Evolutionary conservation across 30 jellyfish, hydroid and myxozoan species (phyloP).

Genomic region (Aurelia sp.): DNA sequence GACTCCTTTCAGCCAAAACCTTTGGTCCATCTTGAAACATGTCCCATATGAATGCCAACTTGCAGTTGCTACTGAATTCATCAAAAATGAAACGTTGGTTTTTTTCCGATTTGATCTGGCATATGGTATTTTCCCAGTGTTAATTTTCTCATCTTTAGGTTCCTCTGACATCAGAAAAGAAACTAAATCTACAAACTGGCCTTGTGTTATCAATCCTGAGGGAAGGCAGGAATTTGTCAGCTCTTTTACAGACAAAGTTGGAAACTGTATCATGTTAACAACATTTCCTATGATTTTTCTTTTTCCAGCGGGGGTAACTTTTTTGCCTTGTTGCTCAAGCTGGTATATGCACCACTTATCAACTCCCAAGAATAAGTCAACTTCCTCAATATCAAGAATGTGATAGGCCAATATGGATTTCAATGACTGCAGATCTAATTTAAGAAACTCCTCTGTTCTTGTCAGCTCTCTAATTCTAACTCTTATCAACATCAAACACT

Average conservation of each 20-base stretch:
- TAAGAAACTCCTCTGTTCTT: constrained; percentile 5
- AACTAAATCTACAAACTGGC: too few species aligned
- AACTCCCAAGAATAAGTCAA: constrained; percentile 13
- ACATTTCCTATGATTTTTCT: constrained; percentile 18
- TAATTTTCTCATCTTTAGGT: too few species aligned
- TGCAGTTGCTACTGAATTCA: too few species aligned
- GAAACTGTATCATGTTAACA: not conserved
- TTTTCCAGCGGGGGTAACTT: not conserved
- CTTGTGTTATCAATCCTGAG: constrained; percentile 2
- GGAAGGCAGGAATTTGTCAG: not conserved
- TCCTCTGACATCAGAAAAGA: too few species aligned
- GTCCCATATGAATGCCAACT: too few species aligned
- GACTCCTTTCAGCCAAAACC: too few species aligned
- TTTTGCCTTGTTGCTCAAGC: not conserved
- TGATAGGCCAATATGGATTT: not conserved
- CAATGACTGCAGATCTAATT: not conserved
- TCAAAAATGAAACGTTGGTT: too few species aligned
- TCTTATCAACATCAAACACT: constrained; percentile 5
- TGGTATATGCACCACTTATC: constrained; percentile 19
- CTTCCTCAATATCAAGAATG: not conserved
- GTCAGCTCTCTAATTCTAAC: not conserved
- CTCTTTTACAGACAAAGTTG: not conserved
- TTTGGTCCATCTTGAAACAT: too few species aligned
- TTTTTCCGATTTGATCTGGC: too few species aligned
- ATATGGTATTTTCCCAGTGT: too few species aligned